Percentiles rank a stretch among this genome's conserved stretches.
Evolutionary conservation across 2,113 vertebrate genomes (phyloP).

Genomic region (Psittacus erithacus): DNA sequence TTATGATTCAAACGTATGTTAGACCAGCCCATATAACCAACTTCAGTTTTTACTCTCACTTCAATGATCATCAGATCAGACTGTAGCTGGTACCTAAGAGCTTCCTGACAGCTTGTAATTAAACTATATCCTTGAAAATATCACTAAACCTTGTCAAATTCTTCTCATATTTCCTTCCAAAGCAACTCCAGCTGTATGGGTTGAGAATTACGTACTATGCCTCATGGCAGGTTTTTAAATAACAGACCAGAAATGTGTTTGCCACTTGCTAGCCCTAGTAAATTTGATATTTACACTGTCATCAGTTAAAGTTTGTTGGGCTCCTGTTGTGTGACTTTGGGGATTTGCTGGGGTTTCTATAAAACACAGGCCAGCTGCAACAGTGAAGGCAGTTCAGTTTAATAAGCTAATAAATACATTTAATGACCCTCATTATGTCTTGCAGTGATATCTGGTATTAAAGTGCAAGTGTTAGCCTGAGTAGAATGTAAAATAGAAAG

Average conservation of each 20-base stretch:
- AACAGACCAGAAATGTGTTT: conserved; percentile 47
- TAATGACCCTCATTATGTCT: conserved; percentile 70
- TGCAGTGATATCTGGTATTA: conserved; percentile 61
- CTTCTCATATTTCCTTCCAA: conserved; percentile 42
- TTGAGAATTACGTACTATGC: conserved; percentile 36
- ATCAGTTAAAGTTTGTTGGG: conserved; percentile 54
- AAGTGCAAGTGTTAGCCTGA: conserved; percentile 36
- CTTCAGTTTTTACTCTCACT: not conserved
- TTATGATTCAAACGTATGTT: not conserved
- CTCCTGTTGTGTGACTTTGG: conserved; percentile 64
- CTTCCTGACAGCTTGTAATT: conserved; percentile 1
- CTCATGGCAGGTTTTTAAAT: conserved; percentile 55
- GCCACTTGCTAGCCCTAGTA: conserved; percentile 62
- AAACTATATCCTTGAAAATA: conserved; percentile 25
- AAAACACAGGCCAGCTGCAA: conserved; percentile 66
- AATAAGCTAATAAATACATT: conserved; percentile 71
- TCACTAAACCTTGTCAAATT: conserved; percentile 36
- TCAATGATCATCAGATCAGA: not conserved
- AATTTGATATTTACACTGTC: conserved; percentile 65
- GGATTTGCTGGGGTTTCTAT: conserved; percentile 66
- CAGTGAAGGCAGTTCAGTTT: conserved; percentile 59
- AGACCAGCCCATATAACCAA: not conserved
- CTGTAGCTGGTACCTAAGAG: not conserved
- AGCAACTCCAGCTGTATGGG: not conserved
- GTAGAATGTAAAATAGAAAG: conserved; percentile 48